Conservation (phyloP, 2,888 invertebrate species). For the Empis livida region DNA sequence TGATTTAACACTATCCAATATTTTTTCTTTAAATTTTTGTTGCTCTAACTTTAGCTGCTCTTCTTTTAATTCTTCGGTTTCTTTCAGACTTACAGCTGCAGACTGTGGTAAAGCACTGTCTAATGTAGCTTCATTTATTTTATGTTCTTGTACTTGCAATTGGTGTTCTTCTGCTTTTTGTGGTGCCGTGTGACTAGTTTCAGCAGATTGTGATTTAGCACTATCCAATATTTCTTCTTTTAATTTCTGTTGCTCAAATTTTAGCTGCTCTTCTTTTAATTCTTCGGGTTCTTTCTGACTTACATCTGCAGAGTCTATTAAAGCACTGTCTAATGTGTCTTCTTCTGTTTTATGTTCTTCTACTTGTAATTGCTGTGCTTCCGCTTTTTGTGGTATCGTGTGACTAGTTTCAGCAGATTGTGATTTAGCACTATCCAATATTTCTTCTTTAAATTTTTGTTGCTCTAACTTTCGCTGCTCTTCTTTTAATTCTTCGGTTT, state of each 20-base stretch:
- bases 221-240: conserved; percentile 9
- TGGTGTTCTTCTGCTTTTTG: background rate
- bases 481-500: background rate
- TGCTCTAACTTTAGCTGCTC: no score
- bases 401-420: background rate
- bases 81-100: background rate
- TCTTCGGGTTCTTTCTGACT: background rate
- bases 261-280: background rate
- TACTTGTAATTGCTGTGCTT: background rate
- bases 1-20: conserved; percentile 1
- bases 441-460: conserved; percentile 4
- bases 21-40: no score
- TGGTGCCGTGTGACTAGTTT: background rate
- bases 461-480: background rate
- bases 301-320: background rate
- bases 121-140: background rate
- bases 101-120: background rate
- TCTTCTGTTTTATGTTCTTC: background rate
- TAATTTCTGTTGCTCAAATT: background rate
- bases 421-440: conserved; percentile 8
- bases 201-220: conserved; percentile 1
- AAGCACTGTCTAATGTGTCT: background rate
- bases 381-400: no score
- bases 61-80: background rate
- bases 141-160: conserved; percentile 1